phyloP scores from a whole-genome alignment of 2,113 vertebrate species.

The Paracanthobrama guichenoti region DNA sequence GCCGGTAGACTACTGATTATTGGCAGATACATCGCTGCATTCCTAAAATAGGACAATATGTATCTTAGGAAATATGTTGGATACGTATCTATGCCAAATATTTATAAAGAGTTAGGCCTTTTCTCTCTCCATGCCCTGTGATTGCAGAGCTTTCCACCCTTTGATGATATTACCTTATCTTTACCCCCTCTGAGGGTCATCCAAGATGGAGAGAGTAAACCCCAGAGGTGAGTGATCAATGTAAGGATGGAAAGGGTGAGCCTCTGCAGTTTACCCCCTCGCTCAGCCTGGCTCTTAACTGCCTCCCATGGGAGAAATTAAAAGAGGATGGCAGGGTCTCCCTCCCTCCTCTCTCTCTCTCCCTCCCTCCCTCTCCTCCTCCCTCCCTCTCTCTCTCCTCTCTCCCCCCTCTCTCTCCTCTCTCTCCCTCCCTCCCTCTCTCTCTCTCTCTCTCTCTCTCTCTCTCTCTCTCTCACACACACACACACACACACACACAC shows the following conservation, averaged over 20 bases:
- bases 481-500: background rate
- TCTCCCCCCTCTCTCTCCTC: background rate
- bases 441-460: no score
- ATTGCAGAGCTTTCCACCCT: slow-evolving; percentile 1
- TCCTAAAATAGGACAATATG: background rate
- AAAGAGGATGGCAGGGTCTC: slow-evolving; percentile 42
- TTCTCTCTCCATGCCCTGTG: background rate
- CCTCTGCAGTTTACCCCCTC: background rate
- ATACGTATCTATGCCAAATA: background rate
- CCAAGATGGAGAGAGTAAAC: background rate
- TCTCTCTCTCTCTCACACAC: background rate
- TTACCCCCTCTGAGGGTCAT: background rate
- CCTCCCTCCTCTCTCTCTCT: background rate
- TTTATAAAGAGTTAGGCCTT: background rate
- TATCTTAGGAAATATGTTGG: background rate
- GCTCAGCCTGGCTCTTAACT: background rate
- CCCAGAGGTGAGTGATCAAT: slow-evolving; percentile 6
- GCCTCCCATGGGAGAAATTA: slow-evolving; percentile 39
- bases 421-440: background rate
- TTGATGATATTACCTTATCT: slow-evolving; percentile 23
- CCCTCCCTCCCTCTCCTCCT: no score
- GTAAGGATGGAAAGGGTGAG: background rate
- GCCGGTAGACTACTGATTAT: no score
- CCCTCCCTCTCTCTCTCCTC: no score
- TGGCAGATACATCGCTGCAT: no score